These are phyloP conservation scores for Leptobrachium leishanense DNA, from an alignment of 2,113 vertebrate species.

Conservation along the genomic window DNA sequence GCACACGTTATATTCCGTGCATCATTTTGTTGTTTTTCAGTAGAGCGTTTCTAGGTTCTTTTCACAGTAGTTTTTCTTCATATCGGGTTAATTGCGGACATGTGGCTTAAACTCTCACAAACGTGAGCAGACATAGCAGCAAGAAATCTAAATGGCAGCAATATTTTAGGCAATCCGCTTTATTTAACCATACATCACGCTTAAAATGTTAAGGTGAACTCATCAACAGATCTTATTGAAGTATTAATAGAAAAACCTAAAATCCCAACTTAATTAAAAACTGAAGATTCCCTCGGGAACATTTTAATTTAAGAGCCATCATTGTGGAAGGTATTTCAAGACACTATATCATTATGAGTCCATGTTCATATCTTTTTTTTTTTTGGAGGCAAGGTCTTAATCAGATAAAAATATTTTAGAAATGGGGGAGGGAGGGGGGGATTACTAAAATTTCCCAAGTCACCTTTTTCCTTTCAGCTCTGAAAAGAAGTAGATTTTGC, in stretches of 20 bases:
- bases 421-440: too few relatives aligned
- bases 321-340: slow-evolving; percentile 33
- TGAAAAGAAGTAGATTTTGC: too few relatives aligned
- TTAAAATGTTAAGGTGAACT: slow-evolving; percentile 36
- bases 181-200: slow-evolving; percentile 26
- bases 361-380: slow-evolving; percentile 29
- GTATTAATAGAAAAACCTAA: slow-evolving; percentile 35
- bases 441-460: too few relatives aligned
- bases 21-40: too few relatives aligned
- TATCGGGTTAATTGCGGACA: slow-evolving; percentile 1
- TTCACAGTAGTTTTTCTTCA: background rate
- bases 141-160: background rate
- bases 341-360: slow-evolving; percentile 28
- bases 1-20: too few relatives aligned
- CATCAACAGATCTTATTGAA: slow-evolving; percentile 24
- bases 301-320: slow-evolving; percentile 36
- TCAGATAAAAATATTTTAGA: too few relatives aligned
- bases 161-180: slow-evolving; percentile 11
- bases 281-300: slow-evolving; percentile 24
- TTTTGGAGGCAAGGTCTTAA: slow-evolving; percentile 1
- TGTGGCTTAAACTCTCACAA: background rate
- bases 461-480: too few relatives aligned
- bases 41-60: too few relatives aligned
- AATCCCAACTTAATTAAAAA: slow-evolving; percentile 44
- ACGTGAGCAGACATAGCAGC: background rate